phyloP scores from a whole-genome alignment of 2,888 invertebrate species.

The Machimus rusticus region DNA sequence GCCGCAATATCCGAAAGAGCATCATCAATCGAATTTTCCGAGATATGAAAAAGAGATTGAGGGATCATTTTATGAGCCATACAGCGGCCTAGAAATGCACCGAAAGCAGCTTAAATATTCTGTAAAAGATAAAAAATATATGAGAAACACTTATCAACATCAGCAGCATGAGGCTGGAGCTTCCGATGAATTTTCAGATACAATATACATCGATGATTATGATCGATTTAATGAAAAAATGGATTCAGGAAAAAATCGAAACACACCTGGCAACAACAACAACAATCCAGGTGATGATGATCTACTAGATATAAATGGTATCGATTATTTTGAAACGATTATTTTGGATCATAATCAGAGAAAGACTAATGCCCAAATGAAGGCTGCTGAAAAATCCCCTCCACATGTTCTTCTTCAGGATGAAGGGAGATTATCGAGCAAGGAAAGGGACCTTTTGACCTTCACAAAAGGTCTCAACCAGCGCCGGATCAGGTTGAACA shows the following conservation, averaged over 20 bases:
- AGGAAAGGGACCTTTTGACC: slow-evolving; percentile 12
- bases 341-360: slow-evolving; percentile 29
- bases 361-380: neutral
- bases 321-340: slow-evolving; percentile 45
- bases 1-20: neutral
- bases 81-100: neutral
- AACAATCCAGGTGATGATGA: neutral
- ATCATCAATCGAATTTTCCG: neutral
- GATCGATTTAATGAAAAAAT: slow-evolving; percentile 48
- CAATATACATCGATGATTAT: slow-evolving; percentile 53
- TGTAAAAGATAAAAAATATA: neutral
- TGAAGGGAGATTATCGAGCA: neutral
- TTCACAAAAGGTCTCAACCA: neutral
- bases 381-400: neutral
- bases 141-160: neutral
- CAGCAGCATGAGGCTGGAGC: neutral
- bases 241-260: slow-evolving; percentile 30
- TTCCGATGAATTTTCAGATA: slow-evolving; percentile 44
- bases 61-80: neutral
- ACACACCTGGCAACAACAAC: neutral
- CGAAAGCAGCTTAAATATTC: neutral
- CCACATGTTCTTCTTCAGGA: neutral
- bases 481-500: neutral
- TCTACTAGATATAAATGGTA: slow-evolving; percentile 30
- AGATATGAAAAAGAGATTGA: neutral